phyloP scores from a whole-genome alignment of 1,140 invertebrate genomes.

The Trichomalopsis sarcophagae region DNA sequence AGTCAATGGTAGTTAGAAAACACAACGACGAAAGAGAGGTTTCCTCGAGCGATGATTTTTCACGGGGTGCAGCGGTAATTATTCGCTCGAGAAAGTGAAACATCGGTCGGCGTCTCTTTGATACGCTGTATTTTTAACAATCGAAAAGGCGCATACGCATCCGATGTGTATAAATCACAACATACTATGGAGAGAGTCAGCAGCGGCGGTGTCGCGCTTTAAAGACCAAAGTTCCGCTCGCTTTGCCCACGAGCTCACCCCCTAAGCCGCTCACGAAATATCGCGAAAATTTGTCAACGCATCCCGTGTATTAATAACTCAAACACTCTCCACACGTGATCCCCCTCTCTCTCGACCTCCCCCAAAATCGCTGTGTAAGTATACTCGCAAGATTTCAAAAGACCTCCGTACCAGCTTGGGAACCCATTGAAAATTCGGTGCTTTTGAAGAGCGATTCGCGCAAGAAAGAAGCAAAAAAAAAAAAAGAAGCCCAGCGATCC shows the following conservation, averaged over 20 bases:
- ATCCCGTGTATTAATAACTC: conserved; percentile 62
- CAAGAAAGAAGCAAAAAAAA: conserved; percentile 46
- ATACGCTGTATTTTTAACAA: conserved; percentile 39
- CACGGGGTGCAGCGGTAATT: background rate
- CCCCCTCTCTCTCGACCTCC: background rate
- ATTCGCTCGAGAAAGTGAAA: conserved; percentile 10
- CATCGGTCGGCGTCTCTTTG: background rate
- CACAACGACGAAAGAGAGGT: background rate
- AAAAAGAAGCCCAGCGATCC: conserved; percentile 36
- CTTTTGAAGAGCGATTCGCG: conserved; percentile 58
- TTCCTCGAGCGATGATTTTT: background rate
- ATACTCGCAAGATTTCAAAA: background rate
- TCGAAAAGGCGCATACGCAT: conserved; percentile 26
- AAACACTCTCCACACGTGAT: background rate
- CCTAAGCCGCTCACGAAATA: conserved; percentile 59
- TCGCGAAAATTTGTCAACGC: conserved; percentile 65
- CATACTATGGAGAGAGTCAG: background rate
- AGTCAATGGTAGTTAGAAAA: background rate
- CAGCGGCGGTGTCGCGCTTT: conserved; percentile 13
- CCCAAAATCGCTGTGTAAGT: background rate
- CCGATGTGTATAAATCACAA: conserved; percentile 35
- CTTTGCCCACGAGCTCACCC: conserved; percentile 42
- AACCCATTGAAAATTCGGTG: conserved; percentile 64
- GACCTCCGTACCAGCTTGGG: background rate
- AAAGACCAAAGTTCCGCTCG: conserved; percentile 41